Percentiles rank a stretch among this genome's conserved stretches.
phyloP scores from a whole-genome alignment of 2,888 invertebrate genomes.

The Cremastinae sp. region DNA sequence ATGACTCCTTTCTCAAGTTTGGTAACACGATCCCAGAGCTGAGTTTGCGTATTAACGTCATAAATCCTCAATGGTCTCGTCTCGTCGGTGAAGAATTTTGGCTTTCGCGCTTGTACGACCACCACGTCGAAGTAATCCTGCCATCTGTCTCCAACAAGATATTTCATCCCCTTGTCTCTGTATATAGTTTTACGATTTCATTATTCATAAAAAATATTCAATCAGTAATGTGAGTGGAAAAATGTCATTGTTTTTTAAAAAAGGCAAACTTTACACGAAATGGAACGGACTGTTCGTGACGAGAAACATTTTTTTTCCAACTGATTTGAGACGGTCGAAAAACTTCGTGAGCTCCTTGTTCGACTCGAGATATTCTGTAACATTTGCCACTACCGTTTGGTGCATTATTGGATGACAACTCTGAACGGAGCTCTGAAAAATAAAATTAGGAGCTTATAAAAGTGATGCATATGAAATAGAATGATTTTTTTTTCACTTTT shows the following conservation, averaged over 20 bases:
- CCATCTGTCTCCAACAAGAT: constrained; percentile 94
- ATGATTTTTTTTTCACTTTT: constrained; percentile 30
- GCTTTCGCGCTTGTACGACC: constrained; percentile 97
- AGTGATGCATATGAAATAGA: too few relatives aligned
- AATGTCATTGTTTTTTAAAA: constrained; percentile 23
- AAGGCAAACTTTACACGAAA: constrained; percentile 89
- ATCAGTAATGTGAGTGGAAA: constrained; percentile 43
- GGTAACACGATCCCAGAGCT: constrained; percentile 95
- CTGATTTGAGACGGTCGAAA: constrained; percentile 87
- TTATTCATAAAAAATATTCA: background rate
- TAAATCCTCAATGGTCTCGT: constrained; percentile 94
- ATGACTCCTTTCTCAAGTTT: constrained; percentile 92
- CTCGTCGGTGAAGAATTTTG: constrained; percentile 96
- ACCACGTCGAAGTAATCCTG: constrained; percentile 95
- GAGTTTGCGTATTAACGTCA: constrained; percentile 89
- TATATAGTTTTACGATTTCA: constrained; percentile 3
- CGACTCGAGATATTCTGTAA: constrained; percentile 89
- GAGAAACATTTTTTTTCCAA: constrained; percentile 94
- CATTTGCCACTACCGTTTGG: constrained; percentile 90
- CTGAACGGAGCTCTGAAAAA: constrained; percentile 90
- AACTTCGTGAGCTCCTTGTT: constrained; percentile 88
- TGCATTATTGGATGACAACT: constrained; percentile 95
- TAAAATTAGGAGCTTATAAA: too few relatives aligned
- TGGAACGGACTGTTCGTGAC: constrained; percentile 98
- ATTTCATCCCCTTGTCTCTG: constrained; percentile 95